These are phyloP conservation scores for Ephialtes manifestator DNA, from an alignment of 2,888 invertebrate genomes.

Conservation along the genomic window DNA sequence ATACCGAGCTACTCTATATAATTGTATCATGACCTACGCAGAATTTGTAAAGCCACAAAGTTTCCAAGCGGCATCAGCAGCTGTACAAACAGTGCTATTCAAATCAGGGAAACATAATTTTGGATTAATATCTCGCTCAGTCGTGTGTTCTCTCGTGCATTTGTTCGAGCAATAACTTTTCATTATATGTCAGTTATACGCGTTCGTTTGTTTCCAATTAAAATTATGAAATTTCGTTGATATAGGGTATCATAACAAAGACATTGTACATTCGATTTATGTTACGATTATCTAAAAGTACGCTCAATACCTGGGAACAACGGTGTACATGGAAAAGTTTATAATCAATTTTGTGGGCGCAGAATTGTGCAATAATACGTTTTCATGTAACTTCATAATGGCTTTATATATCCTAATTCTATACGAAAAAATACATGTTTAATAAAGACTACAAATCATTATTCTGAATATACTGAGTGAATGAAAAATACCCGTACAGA, in stretches of 20 bases:
- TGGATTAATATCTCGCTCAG: constrained; percentile 15
- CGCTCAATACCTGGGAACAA: neutral
- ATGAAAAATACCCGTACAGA: too few relatives aligned
- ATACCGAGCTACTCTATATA: neutral
- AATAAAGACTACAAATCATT: too few relatives aligned
- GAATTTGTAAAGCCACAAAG: constrained; percentile 4
- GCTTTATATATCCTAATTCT: neutral
- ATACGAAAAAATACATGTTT: neutral
- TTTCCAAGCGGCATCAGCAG: constrained; percentile 2
- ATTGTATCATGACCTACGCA: constrained; percentile 4
- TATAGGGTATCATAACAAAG: neutral
- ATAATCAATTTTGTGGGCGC: neutral
- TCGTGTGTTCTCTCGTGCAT: constrained; percentile 7
- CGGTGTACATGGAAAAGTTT: neutral
- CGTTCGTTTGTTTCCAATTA: constrained; percentile 26
- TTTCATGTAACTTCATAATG: neutral
- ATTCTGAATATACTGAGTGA: too few relatives aligned
- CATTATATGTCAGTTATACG: constrained; percentile 8
- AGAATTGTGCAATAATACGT: neutral
- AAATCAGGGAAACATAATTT: constrained; percentile 24
- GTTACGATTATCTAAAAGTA: neutral
- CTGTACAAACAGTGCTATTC: constrained; percentile 17
- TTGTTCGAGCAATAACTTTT: constrained; percentile 3
- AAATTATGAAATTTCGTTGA: constrained; percentile 3
- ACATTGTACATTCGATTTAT: neutral